phyloP scores from a whole-genome alignment of 2,113 vertebrate species.

The Saguinus midas region DNA sequence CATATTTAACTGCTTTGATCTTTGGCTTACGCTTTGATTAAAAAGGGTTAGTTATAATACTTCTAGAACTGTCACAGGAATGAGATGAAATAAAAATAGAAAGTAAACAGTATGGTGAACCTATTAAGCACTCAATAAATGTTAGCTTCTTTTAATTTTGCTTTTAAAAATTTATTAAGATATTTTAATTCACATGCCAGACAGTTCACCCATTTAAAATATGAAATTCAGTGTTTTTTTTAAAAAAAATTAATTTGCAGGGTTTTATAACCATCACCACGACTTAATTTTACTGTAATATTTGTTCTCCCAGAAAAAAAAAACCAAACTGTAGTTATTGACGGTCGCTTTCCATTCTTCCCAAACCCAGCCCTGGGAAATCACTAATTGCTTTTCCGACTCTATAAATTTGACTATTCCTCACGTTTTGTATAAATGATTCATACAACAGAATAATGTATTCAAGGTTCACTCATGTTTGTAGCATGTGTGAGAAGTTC shows the following conservation, averaged over 20 bases:
- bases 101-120: not conserved
- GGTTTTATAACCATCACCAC: not conserved
- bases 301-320: not conserved
- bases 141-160: not conserved
- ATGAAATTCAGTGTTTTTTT: not conserved
- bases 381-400: not conserved
- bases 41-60: not conserved
- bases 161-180: not conserved
- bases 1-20: not conserved
- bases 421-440: not conserved
- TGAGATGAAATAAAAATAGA: slow-evolving; percentile 13
- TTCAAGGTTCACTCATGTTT: not conserved
- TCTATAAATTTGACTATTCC: not conserved
- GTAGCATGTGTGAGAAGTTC: not conserved
- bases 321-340: not conserved
- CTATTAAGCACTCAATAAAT: not conserved
- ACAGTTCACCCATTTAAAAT: not conserved
- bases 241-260: not conserved
- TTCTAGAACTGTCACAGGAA: not conserved
- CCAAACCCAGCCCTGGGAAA: not conserved
- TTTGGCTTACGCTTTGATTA: not conserved
- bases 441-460: not conserved
- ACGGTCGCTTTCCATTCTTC: not conserved
- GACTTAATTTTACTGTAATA: not conserved
- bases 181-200: not conserved